Evolutionary conservation across 2,888 invertebrate species (phyloP).

Genomic region (Malachius bipustulatus): DNA sequence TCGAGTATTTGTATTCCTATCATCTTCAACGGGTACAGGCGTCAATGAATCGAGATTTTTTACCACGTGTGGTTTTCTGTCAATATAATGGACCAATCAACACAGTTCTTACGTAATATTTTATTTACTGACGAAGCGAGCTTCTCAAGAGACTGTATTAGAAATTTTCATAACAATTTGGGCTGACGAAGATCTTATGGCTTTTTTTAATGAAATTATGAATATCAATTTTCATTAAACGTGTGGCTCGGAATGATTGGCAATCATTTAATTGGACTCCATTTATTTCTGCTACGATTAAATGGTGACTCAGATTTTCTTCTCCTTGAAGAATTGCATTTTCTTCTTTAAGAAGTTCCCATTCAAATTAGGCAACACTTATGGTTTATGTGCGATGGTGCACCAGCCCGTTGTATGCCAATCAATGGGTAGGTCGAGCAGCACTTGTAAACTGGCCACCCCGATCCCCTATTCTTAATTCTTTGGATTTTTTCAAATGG

Average conservation of each 20-base stretch:
- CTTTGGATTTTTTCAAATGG: too few species aligned
- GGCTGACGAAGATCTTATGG: neutral
- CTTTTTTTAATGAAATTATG: neutral
- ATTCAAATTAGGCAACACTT: neutral
- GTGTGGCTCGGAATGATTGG: neutral
- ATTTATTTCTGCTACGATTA: neutral
- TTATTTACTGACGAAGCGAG: neutral
- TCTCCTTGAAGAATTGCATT: too few species aligned
- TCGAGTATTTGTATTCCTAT: too few species aligned
- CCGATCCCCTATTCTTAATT: too few species aligned
- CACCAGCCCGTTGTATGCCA: neutral
- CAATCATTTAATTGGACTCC: neutral
- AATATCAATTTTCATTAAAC: neutral
- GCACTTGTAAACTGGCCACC: too few species aligned
- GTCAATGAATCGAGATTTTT: too few species aligned
- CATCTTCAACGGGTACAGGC: too few species aligned
- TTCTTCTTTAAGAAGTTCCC: neutral
- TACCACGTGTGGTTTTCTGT: too few species aligned
- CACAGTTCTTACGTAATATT: neutral
- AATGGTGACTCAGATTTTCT: too few species aligned
- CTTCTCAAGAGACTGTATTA: neutral
- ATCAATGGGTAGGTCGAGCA: too few species aligned
- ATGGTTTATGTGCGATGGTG: neutral
- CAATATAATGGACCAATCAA: too few species aligned
- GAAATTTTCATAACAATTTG: neutral